Base-by-base conservation (phyloP, 2,113 vertebrate genomes). In the Mandrillus leucophaeus region DNA sequence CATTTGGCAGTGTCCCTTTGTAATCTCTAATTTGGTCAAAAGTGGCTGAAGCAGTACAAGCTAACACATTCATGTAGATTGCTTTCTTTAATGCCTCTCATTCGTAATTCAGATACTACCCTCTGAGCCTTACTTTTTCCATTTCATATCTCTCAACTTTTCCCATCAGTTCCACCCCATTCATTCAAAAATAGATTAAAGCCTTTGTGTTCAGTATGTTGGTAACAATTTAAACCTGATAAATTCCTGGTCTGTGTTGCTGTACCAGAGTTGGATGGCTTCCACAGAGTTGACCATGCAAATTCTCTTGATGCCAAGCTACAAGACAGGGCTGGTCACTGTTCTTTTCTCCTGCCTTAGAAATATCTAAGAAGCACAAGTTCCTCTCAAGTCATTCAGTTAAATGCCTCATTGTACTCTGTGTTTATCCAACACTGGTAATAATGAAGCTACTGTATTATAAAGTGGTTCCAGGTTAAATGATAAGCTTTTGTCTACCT, bases 401-500 rank as follows among this genome's bases (percentile, higher is more conserved):
- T 93, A 98, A 96, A 96, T 97, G 72, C 88, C 97, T 96, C 72
- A 64, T 82, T 96, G 57, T 73, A 48, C 66, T 97, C 95, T 96
- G 91, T 70, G 83, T 93, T 97, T 93, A 92, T 95, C 94, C 96
- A 97, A 94, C 90, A 75, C 90, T 95, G 80, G 57, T 95, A 64
- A 92, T 93, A 97, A 95, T 96, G 91, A 93, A 96, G 17, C 59
- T 91, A 48, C 82, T 68, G 23, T 88, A 72, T 88, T 95, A n/a
- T 64, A 88, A 64, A 64, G 48, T 95, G 66, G 27, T 55, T 95
- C 72, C 35, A 81, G 27, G 84, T 97, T 96, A 94, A 97, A 96
- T 97, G 94, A 94, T 86, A 92, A 68, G 94, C 90, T 98, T 98
- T 98, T 98, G 97, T 97, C 97, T 98, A 93, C 84, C 61, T 61